Evolutionary conservation across 2,113 vertebrate species (phyloP).

Genomic region (Monopterus albus): DNA sequence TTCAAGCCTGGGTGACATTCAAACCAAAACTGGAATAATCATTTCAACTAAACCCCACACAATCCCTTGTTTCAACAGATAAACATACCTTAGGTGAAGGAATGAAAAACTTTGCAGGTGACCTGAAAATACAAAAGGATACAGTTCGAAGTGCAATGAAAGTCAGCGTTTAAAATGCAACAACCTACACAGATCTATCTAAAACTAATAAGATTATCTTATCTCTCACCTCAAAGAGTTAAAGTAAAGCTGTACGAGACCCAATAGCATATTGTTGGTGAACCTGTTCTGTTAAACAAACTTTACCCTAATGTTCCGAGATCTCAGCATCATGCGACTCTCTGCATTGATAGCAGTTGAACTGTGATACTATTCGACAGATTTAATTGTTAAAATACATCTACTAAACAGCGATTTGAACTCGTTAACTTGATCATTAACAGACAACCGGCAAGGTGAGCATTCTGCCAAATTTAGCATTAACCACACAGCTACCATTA

Average conservation of each 20-base stretch:
- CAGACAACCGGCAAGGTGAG: no score
- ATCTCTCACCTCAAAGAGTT: no score
- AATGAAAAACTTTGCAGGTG: constrained; percentile 86
- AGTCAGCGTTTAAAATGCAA: not conserved
- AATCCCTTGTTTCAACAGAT: constrained; percentile 28
- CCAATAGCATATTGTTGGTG: no score
- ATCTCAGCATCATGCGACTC: constrained; percentile 46
- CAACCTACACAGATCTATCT: no score
- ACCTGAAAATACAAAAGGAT: constrained; percentile 80
- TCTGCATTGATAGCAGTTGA: not conserved
- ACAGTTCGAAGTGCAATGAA: not conserved
- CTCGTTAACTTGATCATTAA: no score
- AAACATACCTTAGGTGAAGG: constrained; percentile 86
- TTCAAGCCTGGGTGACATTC: not conserved
- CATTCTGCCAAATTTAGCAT: not conserved
- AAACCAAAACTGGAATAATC: constrained; percentile 6
- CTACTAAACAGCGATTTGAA: no score
- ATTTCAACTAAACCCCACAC: not conserved
- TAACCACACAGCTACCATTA: not conserved
- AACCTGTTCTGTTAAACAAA: constrained; percentile 22
- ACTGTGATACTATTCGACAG: not conserved
- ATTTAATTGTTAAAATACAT: not conserved
- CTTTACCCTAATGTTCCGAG: no score
- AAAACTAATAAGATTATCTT: no score
- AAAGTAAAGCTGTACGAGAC: no score